Conservation (phyloP, 2,888 invertebrate genomes). For the Hoplodrina ambigua region DNA sequence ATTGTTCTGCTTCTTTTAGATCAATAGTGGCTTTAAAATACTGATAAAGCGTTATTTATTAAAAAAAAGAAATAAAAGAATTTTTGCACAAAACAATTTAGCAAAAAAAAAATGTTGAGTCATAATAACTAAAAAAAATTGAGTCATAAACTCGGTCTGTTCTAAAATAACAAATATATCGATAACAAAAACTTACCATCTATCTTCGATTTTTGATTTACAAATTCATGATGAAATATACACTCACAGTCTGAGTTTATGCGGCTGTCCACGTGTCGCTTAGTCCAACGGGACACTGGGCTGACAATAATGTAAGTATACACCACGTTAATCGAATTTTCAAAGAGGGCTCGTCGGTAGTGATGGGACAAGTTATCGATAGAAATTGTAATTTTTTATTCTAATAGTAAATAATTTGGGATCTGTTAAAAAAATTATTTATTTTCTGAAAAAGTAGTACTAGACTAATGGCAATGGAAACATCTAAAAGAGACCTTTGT, state of each 20-base stretch:
- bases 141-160: background rate
- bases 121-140: background rate
- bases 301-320: conserved; percentile 82
- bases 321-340: conserved; percentile 87
- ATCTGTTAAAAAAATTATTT: no score
- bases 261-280: conserved; percentile 62
- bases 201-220: conserved; percentile 24
- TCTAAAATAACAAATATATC: conserved; percentile 10
- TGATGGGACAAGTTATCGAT: conserved; percentile 60
- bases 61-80: no score
- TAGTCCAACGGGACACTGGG: conserved; percentile 82
- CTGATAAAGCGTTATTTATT: no score
- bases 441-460: no score
- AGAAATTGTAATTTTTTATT: conserved; percentile 8
- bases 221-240: conserved; percentile 47
- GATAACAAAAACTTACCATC: conserved; percentile 60
- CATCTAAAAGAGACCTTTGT: no score
- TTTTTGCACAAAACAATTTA: background rate
- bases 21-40: no score
- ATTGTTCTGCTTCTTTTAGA: no score
- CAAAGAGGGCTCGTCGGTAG: conserved; percentile 80
- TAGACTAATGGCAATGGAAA: no score
- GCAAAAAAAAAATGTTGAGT: rapidly evolving
- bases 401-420: no score
- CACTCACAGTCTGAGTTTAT: conserved; percentile 53